Conservation (phyloP, 1,140 invertebrate genomes). For the Octopus bimaculoides region DNA sequence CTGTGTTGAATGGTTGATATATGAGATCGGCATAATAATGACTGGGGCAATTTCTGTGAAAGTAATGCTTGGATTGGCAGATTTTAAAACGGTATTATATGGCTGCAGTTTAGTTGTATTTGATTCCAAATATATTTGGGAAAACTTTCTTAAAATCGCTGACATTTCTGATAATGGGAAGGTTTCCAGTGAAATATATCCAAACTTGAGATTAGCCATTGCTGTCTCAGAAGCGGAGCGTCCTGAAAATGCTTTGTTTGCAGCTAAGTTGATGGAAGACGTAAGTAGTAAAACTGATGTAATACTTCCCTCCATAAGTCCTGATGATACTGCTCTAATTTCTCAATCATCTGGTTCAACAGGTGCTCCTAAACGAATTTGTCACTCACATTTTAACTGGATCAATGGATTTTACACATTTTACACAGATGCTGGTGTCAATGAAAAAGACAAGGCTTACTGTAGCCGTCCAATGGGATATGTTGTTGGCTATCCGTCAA, state of each 20-base stretch:
- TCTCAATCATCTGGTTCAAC: conserved; percentile 5
- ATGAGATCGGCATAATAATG: not conserved
- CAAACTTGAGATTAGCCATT: not conserved
- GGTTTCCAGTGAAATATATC: not conserved
- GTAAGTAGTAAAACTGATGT: not conserved
- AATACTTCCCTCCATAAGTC: not conserved
- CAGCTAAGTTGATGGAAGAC: not conserved
- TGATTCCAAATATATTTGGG: not conserved
- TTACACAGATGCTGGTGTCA: not conserved
- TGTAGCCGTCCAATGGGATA: not conserved
- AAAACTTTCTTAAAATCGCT: not conserved
- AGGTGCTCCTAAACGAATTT: conserved; percentile 1
- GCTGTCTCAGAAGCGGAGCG: not conserved
- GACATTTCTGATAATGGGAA: not conserved
- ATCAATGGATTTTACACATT: not conserved
- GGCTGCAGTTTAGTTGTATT: not conserved
- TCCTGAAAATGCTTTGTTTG: not conserved
- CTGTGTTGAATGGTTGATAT: conserved; percentile 8
- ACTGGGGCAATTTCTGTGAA: conserved; percentile 7
- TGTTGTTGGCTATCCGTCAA: not conserved
- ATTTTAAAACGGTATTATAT: not conserved
- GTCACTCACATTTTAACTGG: not conserved
- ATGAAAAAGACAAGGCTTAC: not conserved
- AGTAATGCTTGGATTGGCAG: not conserved
- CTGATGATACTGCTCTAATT: not conserved